Evolutionary conservation across 92 coral and sea anemone genomes (phyloP).

Genomic region (Zoanthus sociatus): DNA sequence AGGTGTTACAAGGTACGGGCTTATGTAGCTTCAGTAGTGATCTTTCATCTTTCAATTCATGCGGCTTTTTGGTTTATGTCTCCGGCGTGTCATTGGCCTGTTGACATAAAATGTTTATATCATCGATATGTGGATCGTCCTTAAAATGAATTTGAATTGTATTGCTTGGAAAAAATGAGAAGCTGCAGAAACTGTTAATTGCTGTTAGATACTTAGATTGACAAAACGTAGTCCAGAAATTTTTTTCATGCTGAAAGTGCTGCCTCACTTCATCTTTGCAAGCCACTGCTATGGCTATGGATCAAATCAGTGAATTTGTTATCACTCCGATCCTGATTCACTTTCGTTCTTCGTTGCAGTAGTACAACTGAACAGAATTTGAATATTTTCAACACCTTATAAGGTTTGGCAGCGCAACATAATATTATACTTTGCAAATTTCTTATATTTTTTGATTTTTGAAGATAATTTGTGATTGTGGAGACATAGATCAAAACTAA

Average conservation of each 20-base stretch:
- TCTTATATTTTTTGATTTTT: neutral
- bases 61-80: neutral
- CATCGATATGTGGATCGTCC: neutral
- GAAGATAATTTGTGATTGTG: neutral
- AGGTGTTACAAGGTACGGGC: constrained; percentile 2
- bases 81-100: neutral
- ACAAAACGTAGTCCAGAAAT: neutral
- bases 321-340: neutral
- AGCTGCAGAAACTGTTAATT: neutral
- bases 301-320: neutral
- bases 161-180: constrained; percentile 1
- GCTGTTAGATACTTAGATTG: neutral
- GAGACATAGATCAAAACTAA: neutral
- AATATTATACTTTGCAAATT: neutral
- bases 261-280: constrained; percentile 5
- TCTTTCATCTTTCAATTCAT: neutral
- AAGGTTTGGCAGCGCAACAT: constrained; percentile 5
- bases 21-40: neutral
- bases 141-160: neutral
- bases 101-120: neutral
- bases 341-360: constrained; percentile 1
- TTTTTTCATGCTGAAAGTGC: neutral
- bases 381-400: neutral
- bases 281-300: constrained; percentile 1
- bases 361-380: neutral